Percentiles rank a stretch among this genome's conserved stretches.
Conservation (phyloP, 2,113 vertebrate species). For the Lasiurus borealis region DNA sequence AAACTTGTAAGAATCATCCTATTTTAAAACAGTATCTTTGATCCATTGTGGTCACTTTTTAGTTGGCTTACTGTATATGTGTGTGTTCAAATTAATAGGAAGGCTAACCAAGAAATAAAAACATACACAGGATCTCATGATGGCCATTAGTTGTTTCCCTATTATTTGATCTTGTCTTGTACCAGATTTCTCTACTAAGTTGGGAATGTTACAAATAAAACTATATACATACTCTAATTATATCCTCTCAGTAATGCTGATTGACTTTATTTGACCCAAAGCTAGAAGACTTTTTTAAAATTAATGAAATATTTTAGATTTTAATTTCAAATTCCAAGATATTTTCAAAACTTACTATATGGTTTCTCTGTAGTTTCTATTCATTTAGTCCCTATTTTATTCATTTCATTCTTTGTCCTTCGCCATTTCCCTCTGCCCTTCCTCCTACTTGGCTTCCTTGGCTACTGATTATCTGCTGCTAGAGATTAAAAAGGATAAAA, state of each 20-base stretch:
- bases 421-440: not conserved
- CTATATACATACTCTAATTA: not conserved
- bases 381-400: not conserved
- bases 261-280: conserved; percentile 2
- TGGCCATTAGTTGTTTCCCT: not conserved
- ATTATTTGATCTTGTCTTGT: not conserved
- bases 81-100: not conserved
- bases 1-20: conserved; percentile 7
- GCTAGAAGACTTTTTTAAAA: not conserved
- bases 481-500: not conserved
- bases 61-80: not conserved
- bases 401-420: not conserved
- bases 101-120: conserved; percentile 3
- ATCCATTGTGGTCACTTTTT: not conserved
- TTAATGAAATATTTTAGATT: not conserved
- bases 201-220: conserved; percentile 25
- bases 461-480: not conserved
- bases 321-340: conserved; percentile 18
- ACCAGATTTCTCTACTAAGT: not conserved
- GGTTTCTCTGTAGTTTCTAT: conserved; percentile 20
- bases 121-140: not conserved
- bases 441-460: not conserved
- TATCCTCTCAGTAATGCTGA: not conserved
- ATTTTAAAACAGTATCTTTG: not conserved
- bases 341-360: not conserved